phyloP scores from a whole-genome alignment of 2,797 vertebrate species.

The Corythornis leucogaster region DNA sequence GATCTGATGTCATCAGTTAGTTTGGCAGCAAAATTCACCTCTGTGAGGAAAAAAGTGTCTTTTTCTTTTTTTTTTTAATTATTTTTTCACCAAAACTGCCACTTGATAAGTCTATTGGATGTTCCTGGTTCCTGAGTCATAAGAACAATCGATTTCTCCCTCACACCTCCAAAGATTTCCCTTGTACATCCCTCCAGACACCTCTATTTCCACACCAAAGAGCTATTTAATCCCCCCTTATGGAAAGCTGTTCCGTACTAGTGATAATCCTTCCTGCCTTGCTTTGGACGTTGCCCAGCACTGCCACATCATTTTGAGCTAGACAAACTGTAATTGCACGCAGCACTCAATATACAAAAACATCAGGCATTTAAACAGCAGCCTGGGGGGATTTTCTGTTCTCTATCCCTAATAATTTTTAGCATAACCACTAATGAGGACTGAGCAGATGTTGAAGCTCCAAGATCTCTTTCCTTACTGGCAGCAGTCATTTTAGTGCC shows the following conservation, averaged over 20 bases:
- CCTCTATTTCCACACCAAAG: neutral
- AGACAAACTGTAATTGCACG: neutral
- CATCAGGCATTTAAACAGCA: slow-evolving; percentile 11
- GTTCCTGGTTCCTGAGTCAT: neutral
- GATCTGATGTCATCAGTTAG: neutral
- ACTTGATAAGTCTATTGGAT: neutral
- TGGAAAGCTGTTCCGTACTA: neutral
- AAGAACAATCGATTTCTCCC: neutral
- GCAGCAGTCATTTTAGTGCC: neutral
- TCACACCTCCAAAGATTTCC: neutral
- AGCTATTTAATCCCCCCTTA: neutral
- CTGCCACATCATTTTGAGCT: slow-evolving; percentile 10
- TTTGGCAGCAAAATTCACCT: neutral
- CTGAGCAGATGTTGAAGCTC: slow-evolving; percentile 27
- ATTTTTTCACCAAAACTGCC: neutral
- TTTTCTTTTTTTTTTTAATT: too few relatives aligned
- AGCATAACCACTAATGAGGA: neutral
- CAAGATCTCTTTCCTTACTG: slow-evolving; percentile 22
- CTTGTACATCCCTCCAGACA: fast-evolving
- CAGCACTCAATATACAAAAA: neutral
- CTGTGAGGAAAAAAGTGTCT: neutral
- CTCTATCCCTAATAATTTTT: slow-evolving; percentile 51
- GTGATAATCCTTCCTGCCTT: slow-evolving; percentile 26
- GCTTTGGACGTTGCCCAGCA: neutral
- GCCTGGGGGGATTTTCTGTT: slow-evolving; percentile 29